phyloP scores from a whole-genome alignment of 2,113 vertebrate species.

The Notothenia rossii region DNA sequence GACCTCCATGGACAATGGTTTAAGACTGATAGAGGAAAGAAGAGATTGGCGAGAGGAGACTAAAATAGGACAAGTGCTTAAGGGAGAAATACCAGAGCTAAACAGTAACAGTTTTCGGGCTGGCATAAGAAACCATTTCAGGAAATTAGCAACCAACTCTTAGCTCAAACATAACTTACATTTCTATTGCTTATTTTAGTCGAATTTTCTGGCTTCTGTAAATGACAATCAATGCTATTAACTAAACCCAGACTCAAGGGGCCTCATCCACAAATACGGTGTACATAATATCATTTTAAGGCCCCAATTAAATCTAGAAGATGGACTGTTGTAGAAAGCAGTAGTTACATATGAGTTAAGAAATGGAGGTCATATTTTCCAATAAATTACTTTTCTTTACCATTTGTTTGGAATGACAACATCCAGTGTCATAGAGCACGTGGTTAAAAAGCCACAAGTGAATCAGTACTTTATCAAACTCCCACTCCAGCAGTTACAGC shows the following conservation, averaged over 20 bases:
- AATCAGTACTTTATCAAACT: not conserved
- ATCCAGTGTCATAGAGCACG: not conserved
- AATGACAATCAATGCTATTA: not conserved
- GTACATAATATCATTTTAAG: not conserved
- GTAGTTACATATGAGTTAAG: too few species aligned
- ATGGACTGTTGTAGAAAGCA: too few species aligned
- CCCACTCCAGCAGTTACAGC: slow-evolving; percentile 9
- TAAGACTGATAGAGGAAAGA: not conserved
- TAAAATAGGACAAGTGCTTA: not conserved
- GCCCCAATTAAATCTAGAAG: too few species aligned
- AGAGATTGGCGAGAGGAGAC: not conserved
- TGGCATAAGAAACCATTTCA: too few species aligned
- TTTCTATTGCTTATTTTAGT: not conserved
- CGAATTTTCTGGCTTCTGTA: not conserved
- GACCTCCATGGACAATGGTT: not conserved
- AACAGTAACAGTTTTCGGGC: too few species aligned
- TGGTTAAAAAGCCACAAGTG: not conserved
- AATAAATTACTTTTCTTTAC: not conserved
- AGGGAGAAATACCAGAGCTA: not conserved
- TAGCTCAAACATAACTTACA: not conserved
- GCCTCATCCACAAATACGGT: not conserved
- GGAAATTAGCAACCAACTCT: too few species aligned
- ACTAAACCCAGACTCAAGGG: not conserved
- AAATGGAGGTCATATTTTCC: not conserved
- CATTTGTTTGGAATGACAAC: not conserved